A percentile compares a stretch with the other conserved stretches of the same genome.
phyloP scores from a whole-genome alignment of 2,888 invertebrate genomes.

The Dryocosmus kuriphilus region DNA sequence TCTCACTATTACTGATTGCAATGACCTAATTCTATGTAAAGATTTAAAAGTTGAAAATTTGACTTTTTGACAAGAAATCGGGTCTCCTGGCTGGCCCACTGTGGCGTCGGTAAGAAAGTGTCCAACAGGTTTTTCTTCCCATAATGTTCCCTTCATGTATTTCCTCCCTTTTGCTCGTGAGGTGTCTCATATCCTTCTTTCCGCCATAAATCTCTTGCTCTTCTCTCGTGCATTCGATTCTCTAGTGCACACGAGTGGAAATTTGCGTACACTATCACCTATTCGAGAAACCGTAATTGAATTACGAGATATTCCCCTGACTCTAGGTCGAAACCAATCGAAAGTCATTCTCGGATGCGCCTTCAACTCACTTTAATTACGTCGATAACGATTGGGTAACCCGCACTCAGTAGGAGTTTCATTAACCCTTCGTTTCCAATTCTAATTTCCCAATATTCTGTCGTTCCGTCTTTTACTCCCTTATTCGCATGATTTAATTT shows the following conservation, averaged over 20 bases:
- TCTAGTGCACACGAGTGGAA: conserved; percentile 31
- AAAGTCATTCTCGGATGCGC: conserved; percentile 51
- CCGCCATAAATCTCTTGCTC: conserved; percentile 12
- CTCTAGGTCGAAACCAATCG: conserved; percentile 57
- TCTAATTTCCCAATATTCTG: conserved; percentile 37
- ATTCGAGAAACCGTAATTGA: conserved; percentile 55
- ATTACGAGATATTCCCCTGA: conserved; percentile 64
- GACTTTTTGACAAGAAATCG: too few relatives aligned
- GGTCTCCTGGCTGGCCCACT: too few relatives aligned
- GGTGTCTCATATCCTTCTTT: conserved; percentile 8
- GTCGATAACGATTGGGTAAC: conserved; percentile 62
- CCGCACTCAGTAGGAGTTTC: conserved; percentile 14
- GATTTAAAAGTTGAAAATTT: too few relatives aligned
- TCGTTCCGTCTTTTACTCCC: conserved; percentile 12
- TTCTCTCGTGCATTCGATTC: conserved; percentile 44
- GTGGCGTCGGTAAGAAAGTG: too few relatives aligned
- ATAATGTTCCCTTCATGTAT: not conserved
- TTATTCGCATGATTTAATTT: conserved; percentile 15
- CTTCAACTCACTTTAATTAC: conserved; percentile 63
- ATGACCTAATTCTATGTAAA: too few relatives aligned
- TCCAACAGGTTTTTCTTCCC: not conserved
- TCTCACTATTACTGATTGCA: too few relatives aligned
- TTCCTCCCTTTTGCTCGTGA: not conserved
- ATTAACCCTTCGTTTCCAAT: conserved; percentile 36
- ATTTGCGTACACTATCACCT: conserved; percentile 44